Evolutionary conservation across 2,797 vertebrate genomes (phyloP).

Genomic region (Thamnophis elegans): DNA sequence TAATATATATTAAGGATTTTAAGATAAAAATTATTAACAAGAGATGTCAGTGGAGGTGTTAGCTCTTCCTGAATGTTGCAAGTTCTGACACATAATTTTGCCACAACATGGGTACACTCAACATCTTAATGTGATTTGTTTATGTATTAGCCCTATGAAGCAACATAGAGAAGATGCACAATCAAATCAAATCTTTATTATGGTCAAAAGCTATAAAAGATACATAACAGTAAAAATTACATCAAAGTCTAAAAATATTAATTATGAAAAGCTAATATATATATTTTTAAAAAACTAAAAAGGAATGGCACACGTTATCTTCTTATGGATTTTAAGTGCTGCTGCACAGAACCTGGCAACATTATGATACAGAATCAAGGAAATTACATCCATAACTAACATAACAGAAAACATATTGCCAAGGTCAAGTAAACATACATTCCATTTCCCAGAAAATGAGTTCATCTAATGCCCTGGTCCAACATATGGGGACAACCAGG

Average conservation of each 20-base stretch:
- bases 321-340: neutral
- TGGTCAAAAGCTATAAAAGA: neutral
- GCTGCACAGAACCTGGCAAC: neutral
- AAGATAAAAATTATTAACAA: neutral
- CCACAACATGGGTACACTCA: neutral
- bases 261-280: neutral
- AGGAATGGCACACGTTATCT: neutral
- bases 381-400: neutral
- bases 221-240: neutral
- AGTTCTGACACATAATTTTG: neutral
- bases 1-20: neutral
- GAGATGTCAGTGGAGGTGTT: neutral
- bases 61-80: neutral
- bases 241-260: neutral
- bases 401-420: neutral
- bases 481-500: neutral
- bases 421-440: neutral
- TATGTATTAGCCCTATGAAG: neutral
- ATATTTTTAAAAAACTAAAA: neutral
- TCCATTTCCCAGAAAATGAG: neutral
- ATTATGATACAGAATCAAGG: neutral
- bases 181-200: neutral
- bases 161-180: neutral
- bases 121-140: neutral
- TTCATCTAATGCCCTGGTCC: neutral